Evolutionary conservation across 1,140 invertebrate species (phyloP).

Genomic region (Ceratina australensis): DNA sequence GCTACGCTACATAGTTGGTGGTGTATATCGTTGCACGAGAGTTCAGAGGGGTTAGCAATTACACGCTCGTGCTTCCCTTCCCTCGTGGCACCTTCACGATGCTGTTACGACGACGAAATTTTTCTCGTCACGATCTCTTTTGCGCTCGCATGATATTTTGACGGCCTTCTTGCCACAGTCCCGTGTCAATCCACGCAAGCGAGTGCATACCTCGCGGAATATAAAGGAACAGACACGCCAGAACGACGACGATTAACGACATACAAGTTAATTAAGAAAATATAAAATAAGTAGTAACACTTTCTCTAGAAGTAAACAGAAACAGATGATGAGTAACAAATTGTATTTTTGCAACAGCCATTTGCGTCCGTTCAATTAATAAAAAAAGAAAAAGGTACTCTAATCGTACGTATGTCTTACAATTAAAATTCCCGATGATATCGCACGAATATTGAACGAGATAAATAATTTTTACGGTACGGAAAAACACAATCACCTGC

Average conservation of each 20-base stretch:
- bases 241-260: constrained; percentile 28
- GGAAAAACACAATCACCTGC: neutral
- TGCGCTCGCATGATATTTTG: neutral
- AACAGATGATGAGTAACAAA: constrained; percentile 42
- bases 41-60: too few species aligned
- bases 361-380: constrained; percentile 57
- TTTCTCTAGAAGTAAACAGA: constrained; percentile 48
- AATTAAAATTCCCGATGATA: constrained; percentile 20
- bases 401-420: constrained; percentile 39
- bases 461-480: neutral
- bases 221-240: neutral
- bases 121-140: neutral
- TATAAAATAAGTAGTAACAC: constrained; percentile 47
- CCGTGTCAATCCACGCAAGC: constrained; percentile 1
- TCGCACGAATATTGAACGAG: constrained; percentile 9
- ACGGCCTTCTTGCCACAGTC: constrained; percentile 60
- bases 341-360: constrained; percentile 64
- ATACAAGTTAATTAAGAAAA: constrained; percentile 43
- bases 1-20: constrained; percentile 12
- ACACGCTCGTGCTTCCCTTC: neutral
- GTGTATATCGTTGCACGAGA: neutral
- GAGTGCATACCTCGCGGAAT: constrained; percentile 10
- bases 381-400: constrained; percentile 38
- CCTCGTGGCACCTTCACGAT: neutral
- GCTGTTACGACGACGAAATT: neutral